Base-by-base conservation (phyloP, 2,888 invertebrate genomes). In the Synanthedon andrenaeformis region DNA sequence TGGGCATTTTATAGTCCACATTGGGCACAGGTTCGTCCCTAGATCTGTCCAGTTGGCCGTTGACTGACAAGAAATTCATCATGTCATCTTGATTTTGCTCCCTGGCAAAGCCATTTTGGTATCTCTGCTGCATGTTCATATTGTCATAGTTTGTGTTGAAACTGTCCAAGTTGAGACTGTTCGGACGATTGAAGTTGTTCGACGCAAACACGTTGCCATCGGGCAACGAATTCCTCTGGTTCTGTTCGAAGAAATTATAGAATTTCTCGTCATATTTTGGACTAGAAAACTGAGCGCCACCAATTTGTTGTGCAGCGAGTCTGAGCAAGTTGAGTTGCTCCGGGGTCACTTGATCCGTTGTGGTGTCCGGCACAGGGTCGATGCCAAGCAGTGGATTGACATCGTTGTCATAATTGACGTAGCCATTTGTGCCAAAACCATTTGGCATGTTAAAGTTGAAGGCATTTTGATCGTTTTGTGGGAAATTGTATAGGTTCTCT, bases 301-400 rank as follows among this genome's bases (percentile, higher is more conserved):
- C 84, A 1, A 88, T 85, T 62, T 88, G 84, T 67, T 88, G 88
- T 3, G 88, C 86, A n/a, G 88, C 88, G 17, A 88, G 66, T 62
- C 87, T 74, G 55, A 88, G 70, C 50, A 88, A 62, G 59, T 88
- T 88, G 0, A 88, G 64, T 59, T 88, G 87, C 66, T 85, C 88
- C 2, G 82, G 83, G 0, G 84, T 77, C 0, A 84, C 84, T 0
- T 62, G 55, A 3, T 80, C 79, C 8, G 76, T 69, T 1, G 66
- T 63, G 0, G 73, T 56, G 12, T 82, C 83, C 0, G 70, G 59
- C 3, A 82, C 66, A 1, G 77, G 61, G n/a, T 84, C 84, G 3
- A 83, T 64, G 6, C 76, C 78, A 1, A 83, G 65, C 28, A 82
- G 62, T 1, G 72, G 57, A 54, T 64, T 75, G 1, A 79, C 73